Percentiles rank a stretch among this genome's conserved stretches.
Evolutionary conservation across 2,113 vertebrate genomes (phyloP).

Genomic region (Struthio camelus): DNA sequence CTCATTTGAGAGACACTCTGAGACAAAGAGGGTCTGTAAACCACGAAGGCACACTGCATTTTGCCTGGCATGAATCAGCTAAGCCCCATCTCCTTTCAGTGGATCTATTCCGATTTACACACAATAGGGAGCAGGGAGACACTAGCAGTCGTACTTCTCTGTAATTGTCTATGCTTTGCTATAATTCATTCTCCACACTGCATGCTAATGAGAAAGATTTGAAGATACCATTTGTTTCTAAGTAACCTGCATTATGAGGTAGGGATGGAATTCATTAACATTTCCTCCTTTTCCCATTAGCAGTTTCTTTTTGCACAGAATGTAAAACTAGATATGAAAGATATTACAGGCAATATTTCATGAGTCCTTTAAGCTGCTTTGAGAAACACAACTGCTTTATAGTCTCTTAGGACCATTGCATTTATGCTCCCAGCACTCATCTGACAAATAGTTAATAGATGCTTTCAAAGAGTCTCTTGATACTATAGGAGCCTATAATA

Average conservation of each 20-base stretch:
- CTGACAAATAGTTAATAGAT: slow-evolving; percentile 21
- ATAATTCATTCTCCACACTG: neutral
- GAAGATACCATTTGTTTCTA: slow-evolving; percentile 22
- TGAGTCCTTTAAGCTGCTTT: slow-evolving; percentile 24
- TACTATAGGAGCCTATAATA: neutral
- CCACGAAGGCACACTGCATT: neutral
- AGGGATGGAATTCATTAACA: slow-evolving; percentile 27
- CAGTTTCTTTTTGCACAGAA: slow-evolving; percentile 29
- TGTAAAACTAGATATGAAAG: slow-evolving; percentile 30
- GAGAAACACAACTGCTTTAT: slow-evolving; percentile 18
- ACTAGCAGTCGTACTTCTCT: neutral
- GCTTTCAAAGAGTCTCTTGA: slow-evolving; percentile 21
- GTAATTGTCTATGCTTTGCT: neutral
- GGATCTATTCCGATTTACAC: neutral
- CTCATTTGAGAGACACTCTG: neutral
- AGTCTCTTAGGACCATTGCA: neutral
- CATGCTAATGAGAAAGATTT: slow-evolving; percentile 21
- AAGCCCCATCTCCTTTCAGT: neutral
- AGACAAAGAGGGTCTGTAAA: neutral
- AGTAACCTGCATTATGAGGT: neutral
- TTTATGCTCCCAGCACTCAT: neutral
- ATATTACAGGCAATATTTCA: neutral
- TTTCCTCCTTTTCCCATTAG: slow-evolving; percentile 39
- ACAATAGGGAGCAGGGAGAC: neutral
- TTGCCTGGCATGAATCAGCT: neutral